These are phyloP conservation scores for Cynodonichthys magdalenae DNA, from an alignment of 2,797 vertebrate species.

Conservation along the genomic window DNA sequence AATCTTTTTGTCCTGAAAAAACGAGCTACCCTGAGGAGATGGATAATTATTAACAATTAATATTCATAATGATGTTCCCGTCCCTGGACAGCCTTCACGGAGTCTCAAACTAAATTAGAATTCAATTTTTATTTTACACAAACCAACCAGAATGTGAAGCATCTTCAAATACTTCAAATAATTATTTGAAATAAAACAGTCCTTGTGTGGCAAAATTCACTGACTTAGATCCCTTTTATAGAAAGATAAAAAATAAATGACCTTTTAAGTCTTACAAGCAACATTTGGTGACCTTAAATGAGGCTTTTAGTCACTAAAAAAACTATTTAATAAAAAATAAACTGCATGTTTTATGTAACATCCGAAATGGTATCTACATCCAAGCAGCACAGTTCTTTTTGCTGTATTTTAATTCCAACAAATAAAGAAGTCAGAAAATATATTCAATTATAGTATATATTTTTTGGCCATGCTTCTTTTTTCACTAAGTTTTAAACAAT, in stretches of 20 bases:
- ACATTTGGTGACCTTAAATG: no score
- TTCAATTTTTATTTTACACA: slow-evolving; percentile 82
- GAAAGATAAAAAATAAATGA: not conserved
- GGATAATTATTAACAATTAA: slow-evolving; percentile 86
- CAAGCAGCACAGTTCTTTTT: no score
- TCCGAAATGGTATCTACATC: no score
- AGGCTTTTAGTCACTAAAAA: no score
- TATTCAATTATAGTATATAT: no score
- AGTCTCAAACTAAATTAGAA: slow-evolving; percentile 80
- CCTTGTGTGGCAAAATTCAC: not conserved
- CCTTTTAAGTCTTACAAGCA: no score
- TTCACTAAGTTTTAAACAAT: no score
- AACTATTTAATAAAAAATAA: not conserved
- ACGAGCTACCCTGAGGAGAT: slow-evolving; percentile 76
- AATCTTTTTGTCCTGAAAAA: slow-evolving; percentile 70
- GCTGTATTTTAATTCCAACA: no score
- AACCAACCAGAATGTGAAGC: slow-evolving; percentile 77
- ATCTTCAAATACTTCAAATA: slow-evolving; percentile 62
- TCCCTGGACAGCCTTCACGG: slow-evolving; percentile 76
- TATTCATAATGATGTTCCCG: slow-evolving; percentile 81
- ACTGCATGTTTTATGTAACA: no score
- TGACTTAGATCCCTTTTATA: not conserved
- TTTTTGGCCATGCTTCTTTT: no score
- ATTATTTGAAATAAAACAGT: not conserved
- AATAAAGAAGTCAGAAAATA: no score